Base-by-base conservation (phyloP, 2,113 vertebrate genomes). In the Hymenochirus boettgeri region DNA sequence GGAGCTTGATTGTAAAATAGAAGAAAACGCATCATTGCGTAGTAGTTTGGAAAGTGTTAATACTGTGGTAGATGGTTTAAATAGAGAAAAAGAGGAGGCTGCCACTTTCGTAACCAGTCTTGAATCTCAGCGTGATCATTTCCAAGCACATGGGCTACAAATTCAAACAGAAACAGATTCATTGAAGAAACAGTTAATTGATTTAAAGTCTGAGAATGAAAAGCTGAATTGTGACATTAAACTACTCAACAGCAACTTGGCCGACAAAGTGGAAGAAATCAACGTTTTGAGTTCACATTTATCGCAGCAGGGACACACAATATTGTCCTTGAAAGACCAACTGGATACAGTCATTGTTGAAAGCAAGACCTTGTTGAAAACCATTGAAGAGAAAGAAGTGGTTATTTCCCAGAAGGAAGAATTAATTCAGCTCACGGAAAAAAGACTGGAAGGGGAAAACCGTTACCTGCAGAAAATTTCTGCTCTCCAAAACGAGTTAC, bases 141-240 rank as follows among this genome's bases (percentile, higher is more conserved):
- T 91, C 52, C 73, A 72, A 10, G 77, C 80, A 53, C 74, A 80
- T 6, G 27, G 81, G 39, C 55, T 59, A 3, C 75, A 79, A 50
- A 82, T 71, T 7, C 79, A 77, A 31, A 71, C 72, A 3, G 79
- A 85, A 71, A 13, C 74, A 0, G n/a, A 71, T 7, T 83, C 80
- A 23, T 73, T 85, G n/a, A 78, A 69, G 56, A 84, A 87, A 12
- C 73, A 65, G 52, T 25, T 83, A 29, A 78, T 86, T 31, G 75
- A 71, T 9, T 70, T 88, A 61, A 70, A 70, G 31, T 75, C 86
- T 1, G 86, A 91, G 77, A 92, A 87, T 10, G 17, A 37, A 12
- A 81, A 73, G 52, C 35, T 91, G 18, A 86, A 86, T 77, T 75
- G 52, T 12, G 83, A 92, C 8, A 51, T 91, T 18, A 79, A 87